phyloP scores from a whole-genome alignment of 23 tunicate species.

The Trididemnum nubilum region DNA sequence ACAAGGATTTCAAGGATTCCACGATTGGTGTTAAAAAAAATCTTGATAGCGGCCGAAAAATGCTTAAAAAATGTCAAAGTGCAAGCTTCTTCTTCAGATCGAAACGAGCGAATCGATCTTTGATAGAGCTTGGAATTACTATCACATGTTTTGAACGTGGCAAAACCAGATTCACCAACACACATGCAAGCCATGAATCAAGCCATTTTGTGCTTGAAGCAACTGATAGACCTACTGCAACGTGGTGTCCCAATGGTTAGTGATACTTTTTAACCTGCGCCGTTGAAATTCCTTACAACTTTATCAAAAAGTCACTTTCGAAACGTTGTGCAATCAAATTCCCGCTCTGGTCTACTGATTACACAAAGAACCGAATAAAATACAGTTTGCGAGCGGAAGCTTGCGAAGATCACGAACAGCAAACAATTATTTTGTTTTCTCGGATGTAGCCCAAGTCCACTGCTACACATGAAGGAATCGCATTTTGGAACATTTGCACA shows the following conservation, averaged over 20 bases:
- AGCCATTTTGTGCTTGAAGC: conserved; percentile 16
- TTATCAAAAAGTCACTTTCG: neutral
- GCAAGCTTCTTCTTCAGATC: too few species aligned
- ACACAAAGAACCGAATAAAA: neutral
- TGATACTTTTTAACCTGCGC: conserved; percentile 57
- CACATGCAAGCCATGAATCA: conserved; percentile 33
- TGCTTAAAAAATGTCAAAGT: neutral
- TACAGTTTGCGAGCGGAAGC: conserved; percentile 47
- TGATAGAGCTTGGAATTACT: conserved; percentile 76
- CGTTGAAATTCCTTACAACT: conserved; percentile 26
- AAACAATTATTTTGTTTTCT: conserved; percentile 29
- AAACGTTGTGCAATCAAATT: neutral
- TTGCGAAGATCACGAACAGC: conserved; percentile 27
- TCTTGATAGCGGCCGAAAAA: conserved; percentile 41
- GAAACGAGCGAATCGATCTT: conserved; percentile 22
- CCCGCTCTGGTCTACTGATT: neutral
- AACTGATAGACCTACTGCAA: conserved; percentile 14
- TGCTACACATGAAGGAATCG: conserved; percentile 52
- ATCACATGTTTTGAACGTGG: conserved; percentile 3
- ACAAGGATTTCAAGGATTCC: neutral
- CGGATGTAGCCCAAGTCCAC: conserved; percentile 23
- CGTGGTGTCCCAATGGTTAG: neutral
- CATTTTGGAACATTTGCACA: conserved; percentile 14
- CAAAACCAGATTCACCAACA: neutral
- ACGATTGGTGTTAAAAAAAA: conserved; percentile 26